Conservation (phyloP, 2,888 invertebrate species). For the Eurytoma californica region DNA sequence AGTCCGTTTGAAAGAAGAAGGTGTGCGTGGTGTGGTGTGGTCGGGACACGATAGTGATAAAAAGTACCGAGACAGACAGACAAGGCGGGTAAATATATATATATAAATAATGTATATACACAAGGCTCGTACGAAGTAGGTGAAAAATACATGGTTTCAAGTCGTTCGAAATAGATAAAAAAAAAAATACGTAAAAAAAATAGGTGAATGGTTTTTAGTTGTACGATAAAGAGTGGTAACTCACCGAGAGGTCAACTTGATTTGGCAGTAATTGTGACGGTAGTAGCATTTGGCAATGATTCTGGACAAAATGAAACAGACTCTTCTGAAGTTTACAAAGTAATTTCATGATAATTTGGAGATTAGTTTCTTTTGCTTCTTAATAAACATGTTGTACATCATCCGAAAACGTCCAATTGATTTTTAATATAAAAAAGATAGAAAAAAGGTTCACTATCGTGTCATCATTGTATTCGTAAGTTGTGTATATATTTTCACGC, state of each 20-base stretch:
- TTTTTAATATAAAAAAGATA: slow-evolving; percentile 34
- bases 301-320: slow-evolving; percentile 55
- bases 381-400: slow-evolving; percentile 12
- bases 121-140: too few relatives aligned
- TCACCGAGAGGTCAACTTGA: slow-evolving; percentile 57
- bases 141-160: too few relatives aligned
- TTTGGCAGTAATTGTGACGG: slow-evolving; percentile 57
- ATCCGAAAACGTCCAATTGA: slow-evolving; percentile 56
- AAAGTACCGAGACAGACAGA: too few relatives aligned
- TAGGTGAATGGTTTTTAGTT: slow-evolving; percentile 47
- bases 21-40: too few relatives aligned
- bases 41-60: too few relatives aligned
- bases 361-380: slow-evolving; percentile 47
- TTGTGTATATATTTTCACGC: slow-evolving; percentile 1
- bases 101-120: neutral
- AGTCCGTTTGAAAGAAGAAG: too few relatives aligned
- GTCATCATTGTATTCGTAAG: slow-evolving; percentile 30
- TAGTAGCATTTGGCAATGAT: slow-evolving; percentile 58
- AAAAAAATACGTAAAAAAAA: slow-evolving; percentile 29
- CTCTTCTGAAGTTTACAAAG: slow-evolving; percentile 48
- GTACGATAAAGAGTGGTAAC: slow-evolving; percentile 53
- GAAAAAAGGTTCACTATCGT: slow-evolving; percentile 45
- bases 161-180: neutral
- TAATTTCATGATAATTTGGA: slow-evolving; percentile 35
- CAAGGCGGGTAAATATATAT: too few relatives aligned